Percentiles rank a stretch among this genome's conserved stretches.
These are phyloP conservation scores for Tragelaphus buxtoni DNA, from an alignment of 2,113 vertebrate species.

Conservation along the genomic window DNA sequence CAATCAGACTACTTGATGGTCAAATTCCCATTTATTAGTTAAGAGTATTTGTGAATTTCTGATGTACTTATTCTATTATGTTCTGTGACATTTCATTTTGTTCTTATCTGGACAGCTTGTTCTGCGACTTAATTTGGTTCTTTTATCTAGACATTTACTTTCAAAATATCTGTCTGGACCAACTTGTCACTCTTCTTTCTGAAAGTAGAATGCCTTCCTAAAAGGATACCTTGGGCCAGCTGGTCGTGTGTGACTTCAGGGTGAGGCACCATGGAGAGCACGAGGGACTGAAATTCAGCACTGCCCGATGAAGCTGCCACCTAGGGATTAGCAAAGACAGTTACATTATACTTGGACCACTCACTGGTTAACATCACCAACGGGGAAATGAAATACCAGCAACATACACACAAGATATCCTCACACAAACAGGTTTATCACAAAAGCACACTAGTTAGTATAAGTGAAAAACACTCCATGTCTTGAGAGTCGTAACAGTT, in stretches of 20 bases:
- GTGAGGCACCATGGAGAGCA: slow-evolving; percentile 57
- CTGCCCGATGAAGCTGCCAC: slow-evolving; percentile 68
- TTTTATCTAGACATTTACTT: background rate
- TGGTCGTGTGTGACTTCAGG: slow-evolving; percentile 80
- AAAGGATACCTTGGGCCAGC: slow-evolving; percentile 87
- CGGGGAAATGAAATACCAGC: background rate
- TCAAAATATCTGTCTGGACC: background rate
- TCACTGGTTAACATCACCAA: too few relatives aligned
- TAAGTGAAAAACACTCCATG: background rate
- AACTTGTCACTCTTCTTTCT: background rate
- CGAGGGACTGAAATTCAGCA: slow-evolving; percentile 70
- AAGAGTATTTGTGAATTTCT: background rate
- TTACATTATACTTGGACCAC: background rate
- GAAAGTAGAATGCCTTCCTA: background rate
- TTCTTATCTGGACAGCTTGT: background rate
- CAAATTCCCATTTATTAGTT: background rate
- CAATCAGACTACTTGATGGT: background rate
- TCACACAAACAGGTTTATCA: background rate
- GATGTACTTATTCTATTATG: background rate
- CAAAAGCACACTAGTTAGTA: background rate
- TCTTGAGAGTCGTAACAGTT: background rate
- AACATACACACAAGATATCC: background rate
- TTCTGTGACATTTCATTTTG: background rate
- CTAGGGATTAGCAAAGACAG: slow-evolving; percentile 73
- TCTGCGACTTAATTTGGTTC: background rate